Percentiles rank a stretch among this genome's conserved stretches.
Evolutionary conservation across 2,797 vertebrate genomes (phyloP).

Genomic region (Philypnodon macrostomus): DNA sequence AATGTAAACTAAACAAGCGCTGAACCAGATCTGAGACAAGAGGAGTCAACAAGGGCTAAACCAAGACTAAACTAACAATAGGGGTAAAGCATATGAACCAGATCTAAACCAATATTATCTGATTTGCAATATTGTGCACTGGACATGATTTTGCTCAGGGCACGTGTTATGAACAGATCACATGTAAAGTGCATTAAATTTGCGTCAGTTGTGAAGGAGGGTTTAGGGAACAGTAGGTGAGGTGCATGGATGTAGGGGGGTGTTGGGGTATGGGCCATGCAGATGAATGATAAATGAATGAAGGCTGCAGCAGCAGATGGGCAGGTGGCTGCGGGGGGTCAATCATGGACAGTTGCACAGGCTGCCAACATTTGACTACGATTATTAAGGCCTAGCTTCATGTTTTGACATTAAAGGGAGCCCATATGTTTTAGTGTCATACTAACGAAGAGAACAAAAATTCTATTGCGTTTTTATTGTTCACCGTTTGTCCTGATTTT

Average conservation of each 20-base stretch:
- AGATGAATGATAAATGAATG: constrained; percentile 25
- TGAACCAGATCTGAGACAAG: too few relatives aligned
- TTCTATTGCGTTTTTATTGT: neutral
- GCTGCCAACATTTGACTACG: neutral
- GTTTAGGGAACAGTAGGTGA: too few relatives aligned
- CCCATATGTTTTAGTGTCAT: neutral
- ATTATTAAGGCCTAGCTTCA: neutral
- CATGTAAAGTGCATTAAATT: neutral
- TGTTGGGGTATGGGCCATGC: constrained; percentile 4
- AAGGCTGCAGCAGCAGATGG: constrained; percentile 29
- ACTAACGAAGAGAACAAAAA: neutral
- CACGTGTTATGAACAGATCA: neutral
- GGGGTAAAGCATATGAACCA: too few relatives aligned
- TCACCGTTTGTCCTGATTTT: neutral
- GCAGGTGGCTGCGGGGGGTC: constrained; percentile 4
- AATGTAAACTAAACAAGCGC: too few relatives aligned
- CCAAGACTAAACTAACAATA: too few relatives aligned
- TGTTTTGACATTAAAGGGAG: too few relatives aligned
- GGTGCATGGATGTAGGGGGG: neutral
- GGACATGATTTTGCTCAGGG: too few relatives aligned
- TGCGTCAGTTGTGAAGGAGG: neutral
- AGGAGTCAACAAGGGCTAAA: too few relatives aligned
- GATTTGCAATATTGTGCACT: too few relatives aligned
- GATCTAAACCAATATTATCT: too few relatives aligned
- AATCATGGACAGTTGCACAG: constrained; percentile 3